phyloP scores from a whole-genome alignment of 2,797 vertebrate species.

The Picus viridis region DNA sequence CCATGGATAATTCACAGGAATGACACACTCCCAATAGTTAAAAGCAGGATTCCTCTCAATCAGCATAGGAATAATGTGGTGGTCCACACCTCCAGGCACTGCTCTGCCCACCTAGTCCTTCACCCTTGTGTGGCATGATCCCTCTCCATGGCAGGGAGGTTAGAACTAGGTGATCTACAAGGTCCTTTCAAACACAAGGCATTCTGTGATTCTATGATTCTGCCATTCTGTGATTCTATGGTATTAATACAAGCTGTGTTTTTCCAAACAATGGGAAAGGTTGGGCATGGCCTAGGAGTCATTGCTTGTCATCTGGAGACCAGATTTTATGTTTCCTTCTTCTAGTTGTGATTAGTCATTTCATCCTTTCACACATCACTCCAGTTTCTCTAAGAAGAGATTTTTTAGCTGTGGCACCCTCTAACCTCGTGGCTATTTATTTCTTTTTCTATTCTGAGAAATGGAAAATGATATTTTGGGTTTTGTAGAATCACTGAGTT shows the following conservation, averaged over 20 bases:
- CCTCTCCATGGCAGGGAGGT: no score
- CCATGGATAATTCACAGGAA: not conserved
- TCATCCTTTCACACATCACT: not conserved
- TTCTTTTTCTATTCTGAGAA: not conserved
- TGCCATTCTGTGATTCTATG: no score
- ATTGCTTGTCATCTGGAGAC: not conserved
- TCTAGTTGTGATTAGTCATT: not conserved
- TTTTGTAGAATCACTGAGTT: not conserved
- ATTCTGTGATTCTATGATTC: no score
- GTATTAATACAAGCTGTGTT: not conserved
- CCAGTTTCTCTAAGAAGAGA: not conserved
- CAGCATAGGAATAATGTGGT: not conserved
- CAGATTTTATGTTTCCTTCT: not conserved
- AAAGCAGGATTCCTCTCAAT: not conserved
- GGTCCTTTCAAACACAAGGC: no score
- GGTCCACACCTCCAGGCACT: not conserved
- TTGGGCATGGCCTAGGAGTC: not conserved
- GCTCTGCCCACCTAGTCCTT: not conserved
- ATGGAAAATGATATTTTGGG: not conserved
- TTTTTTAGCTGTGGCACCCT: not conserved
- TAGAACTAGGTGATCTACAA: no score
- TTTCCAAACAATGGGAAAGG: not conserved
- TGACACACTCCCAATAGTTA: not conserved
- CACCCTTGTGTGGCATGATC: not conserved
- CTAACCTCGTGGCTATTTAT: not conserved